phyloP scores from a whole-genome alignment of 2,888 invertebrate species.

The Ceraclea dissimilis region DNA sequence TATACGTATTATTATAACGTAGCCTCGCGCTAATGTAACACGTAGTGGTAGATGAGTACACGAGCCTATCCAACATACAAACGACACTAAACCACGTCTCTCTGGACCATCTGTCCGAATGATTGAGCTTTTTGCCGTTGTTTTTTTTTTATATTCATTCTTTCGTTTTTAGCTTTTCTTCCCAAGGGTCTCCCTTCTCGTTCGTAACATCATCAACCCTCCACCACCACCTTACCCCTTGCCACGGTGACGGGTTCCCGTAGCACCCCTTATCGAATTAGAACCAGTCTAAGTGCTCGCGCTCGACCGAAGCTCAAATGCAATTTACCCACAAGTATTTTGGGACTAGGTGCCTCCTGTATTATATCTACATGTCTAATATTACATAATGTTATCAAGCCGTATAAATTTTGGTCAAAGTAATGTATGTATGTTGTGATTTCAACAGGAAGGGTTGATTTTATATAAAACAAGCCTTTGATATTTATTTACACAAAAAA shows the following conservation, averaged over 20 bases:
- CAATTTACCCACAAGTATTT: slow-evolving; percentile 23
- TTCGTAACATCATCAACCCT: slow-evolving; percentile 16
- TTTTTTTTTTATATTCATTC: slow-evolving; percentile 4
- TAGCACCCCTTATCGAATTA: slow-evolving; percentile 22
- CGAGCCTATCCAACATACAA: slow-evolving; percentile 15
- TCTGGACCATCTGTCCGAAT: slow-evolving; percentile 23
- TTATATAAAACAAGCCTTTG: background rate
- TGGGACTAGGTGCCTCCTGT: slow-evolving; percentile 6
- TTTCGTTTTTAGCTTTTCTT: slow-evolving; percentile 27
- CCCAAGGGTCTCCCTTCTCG: slow-evolving; percentile 18
- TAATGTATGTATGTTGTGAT: slow-evolving; percentile 1
- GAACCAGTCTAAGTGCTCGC: slow-evolving; percentile 23
- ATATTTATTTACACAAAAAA: background rate
- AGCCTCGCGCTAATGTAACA: slow-evolving; percentile 20
- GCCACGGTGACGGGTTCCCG: slow-evolving; percentile 2
- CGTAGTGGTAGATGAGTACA: slow-evolving; percentile 20
- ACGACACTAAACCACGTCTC: slow-evolving; percentile 22
- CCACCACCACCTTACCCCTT: background rate
- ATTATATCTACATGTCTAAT: too few relatives aligned
- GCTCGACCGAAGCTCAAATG: slow-evolving; percentile 23
- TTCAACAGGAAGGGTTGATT: slow-evolving; percentile 3
- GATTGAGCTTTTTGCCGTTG: slow-evolving; percentile 23
- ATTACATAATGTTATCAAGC: too few relatives aligned
- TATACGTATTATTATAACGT: background rate
- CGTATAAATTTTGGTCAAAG: slow-evolving; percentile 17